Percentiles rank a stretch among this genome's conserved stretches.
These are phyloP conservation scores for Pteruthius melanotis DNA, from an alignment of 2,113 vertebrate species.

Conservation along the genomic window DNA sequence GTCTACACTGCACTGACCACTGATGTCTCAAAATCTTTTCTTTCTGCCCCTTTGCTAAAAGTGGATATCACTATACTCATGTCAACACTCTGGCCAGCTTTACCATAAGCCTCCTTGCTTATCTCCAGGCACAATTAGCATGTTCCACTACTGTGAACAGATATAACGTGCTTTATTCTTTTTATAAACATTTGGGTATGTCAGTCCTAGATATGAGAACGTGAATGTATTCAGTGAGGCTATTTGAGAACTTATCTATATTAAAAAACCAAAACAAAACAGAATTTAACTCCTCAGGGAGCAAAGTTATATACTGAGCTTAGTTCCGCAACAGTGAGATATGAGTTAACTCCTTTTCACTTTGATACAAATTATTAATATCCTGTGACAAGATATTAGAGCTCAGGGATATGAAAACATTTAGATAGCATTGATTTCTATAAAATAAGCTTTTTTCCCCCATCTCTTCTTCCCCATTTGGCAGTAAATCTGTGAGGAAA, in stretches of 20 bases:
- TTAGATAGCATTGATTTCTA: neutral
- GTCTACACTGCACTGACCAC: neutral
- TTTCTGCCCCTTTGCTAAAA: neutral
- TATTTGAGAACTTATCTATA: neutral
- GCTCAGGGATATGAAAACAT: neutral
- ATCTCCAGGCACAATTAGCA: neutral
- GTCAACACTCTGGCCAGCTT: neutral
- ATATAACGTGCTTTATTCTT: neutral
- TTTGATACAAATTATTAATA: neutral
- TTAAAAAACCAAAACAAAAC: neutral
- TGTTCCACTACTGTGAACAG: neutral
- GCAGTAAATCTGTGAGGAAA: neutral
- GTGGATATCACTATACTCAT: neutral
- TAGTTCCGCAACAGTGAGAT: neutral
- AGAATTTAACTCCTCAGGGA: neutral
- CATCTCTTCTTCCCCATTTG: neutral
- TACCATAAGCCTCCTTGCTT: neutral
- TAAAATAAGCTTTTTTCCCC: neutral
- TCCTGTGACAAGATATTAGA: neutral
- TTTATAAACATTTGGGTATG: neutral
- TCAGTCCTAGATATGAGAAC: neutral
- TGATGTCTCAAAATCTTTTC: neutral
- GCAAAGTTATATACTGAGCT: neutral
- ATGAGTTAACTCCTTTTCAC: neutral
- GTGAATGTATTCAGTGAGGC: neutral